Evolutionary conservation across 1,140 invertebrate genomes (phyloP).

Genomic region (Andricus grossulariae): DNA sequence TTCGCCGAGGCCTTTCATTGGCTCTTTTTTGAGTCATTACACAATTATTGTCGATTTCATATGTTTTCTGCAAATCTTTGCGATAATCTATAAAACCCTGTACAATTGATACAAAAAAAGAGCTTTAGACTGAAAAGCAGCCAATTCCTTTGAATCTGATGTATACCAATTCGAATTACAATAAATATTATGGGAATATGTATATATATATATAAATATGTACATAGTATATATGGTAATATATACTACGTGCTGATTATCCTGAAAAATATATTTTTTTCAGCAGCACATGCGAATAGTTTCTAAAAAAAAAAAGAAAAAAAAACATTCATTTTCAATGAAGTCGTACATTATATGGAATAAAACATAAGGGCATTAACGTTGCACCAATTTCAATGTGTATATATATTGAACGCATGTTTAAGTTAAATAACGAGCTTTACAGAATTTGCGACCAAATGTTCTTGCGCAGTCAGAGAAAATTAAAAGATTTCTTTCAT

Average conservation of each 20-base stretch:
- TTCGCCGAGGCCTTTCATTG: background rate
- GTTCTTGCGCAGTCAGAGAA: too few species aligned
- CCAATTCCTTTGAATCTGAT: background rate
- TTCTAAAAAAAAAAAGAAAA: slow-evolving; percentile 12
- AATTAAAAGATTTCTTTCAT: too few species aligned
- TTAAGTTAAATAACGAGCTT: background rate
- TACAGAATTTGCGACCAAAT: too few species aligned
- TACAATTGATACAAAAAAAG: slow-evolving; percentile 5
- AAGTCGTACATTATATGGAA: slow-evolving; percentile 22
- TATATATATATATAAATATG: slow-evolving; percentile 3
- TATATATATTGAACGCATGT: background rate
- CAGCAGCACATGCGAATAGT: slow-evolving; percentile 11
- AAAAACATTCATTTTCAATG: slow-evolving; percentile 23
- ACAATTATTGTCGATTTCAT: background rate
- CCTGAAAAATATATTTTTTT: slow-evolving; percentile 16
- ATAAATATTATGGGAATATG: slow-evolving; percentile 27
- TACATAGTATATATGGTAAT: background rate
- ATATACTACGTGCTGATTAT: slow-evolving; percentile 10
- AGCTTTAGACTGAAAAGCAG: background rate
- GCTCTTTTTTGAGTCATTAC: background rate
- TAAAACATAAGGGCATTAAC: slow-evolving; percentile 11
- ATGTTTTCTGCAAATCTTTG: background rate
- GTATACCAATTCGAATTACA: slow-evolving; percentile 21
- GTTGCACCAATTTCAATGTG: slow-evolving; percentile 1
- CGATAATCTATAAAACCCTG: background rate